phyloP scores from a whole-genome alignment of 2,888 invertebrate genomes.

The Gnatocerus cornutus region DNA sequence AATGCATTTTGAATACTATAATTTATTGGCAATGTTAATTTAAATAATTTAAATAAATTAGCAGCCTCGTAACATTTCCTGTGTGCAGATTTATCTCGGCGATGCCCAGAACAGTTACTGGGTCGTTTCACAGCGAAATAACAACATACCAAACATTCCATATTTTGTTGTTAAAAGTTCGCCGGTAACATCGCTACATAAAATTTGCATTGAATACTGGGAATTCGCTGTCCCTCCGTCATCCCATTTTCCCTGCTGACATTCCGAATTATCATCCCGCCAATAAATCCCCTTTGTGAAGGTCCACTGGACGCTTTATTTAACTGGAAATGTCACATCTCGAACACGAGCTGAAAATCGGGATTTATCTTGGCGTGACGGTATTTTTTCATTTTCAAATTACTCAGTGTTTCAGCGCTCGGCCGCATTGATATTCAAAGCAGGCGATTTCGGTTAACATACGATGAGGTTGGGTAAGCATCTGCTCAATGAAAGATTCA shows the following conservation, averaged over 20 bases:
- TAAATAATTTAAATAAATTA: not conserved
- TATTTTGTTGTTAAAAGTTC: too few species aligned
- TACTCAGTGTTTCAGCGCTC: not conserved
- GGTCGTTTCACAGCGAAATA: too few species aligned
- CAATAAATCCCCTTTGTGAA: constrained; percentile 14
- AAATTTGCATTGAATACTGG: too few species aligned
- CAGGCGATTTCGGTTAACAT: constrained; percentile 43
- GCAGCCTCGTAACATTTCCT: not conserved
- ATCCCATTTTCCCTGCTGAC: not conserved
- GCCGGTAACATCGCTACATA: too few species aligned
- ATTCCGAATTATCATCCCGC: constrained; percentile 19
- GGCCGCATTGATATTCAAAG: constrained; percentile 30
- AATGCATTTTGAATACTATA: not conserved
- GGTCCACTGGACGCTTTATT: not conserved
- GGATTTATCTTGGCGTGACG: constrained; percentile 3
- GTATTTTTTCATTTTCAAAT: constrained; percentile 15
- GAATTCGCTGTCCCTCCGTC: too few species aligned
- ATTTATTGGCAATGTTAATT: not conserved
- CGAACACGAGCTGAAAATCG: not conserved
- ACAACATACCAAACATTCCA: too few species aligned
- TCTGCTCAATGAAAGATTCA: constrained; percentile 32
- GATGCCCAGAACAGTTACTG: not conserved
- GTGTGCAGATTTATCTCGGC: not conserved
- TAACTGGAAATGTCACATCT: not conserved
- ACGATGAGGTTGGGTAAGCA: constrained; percentile 35